Base-by-base conservation (phyloP, 2,113 vertebrate genomes). In the Rhinogobius similis region DNA sequence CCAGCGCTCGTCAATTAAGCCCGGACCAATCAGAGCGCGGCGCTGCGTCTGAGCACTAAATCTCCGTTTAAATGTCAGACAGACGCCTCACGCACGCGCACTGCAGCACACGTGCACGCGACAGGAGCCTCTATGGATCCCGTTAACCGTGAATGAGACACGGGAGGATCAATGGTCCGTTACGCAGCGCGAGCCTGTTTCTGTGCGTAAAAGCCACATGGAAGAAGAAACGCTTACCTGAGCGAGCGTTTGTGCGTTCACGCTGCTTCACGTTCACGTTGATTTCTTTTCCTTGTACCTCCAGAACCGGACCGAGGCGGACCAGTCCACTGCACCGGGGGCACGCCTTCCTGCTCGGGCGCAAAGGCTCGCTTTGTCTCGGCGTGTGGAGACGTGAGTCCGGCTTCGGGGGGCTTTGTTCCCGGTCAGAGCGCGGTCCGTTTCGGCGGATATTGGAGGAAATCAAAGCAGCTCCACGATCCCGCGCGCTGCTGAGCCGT, bases 1-100 rank as follows among this genome's bases (percentile, higher is more conserved):
- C 36, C 24, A 14, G 13, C 23, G 63, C 41, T 55, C 53, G 8
- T 32, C 70, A 76, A 58, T 72, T 73, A 76, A 62, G 36, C 27
- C 24, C 14, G 27, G 10, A 53, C 67, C 77, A 76, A 73, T 76
- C 67, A 73, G 69, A 65, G 52, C 43, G 10, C 59, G 46, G 62
- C 21, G 62, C 61, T 21, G 43, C 18, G 21, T 32, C 14, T 13
- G 20, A 18, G 8, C 24, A 21, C 62, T 56, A 62, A 59, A 77
- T 68, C 64, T 61, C 67, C 27, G 56, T 61, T 58, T 52, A 70
- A 23, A 70, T 24, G 52, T 21, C 8, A 32, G 27, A 29, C 46
- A 46, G 16, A 56, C 24, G 72, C 69, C 67, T 29, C 67, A 24
- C 70, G 26, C 55, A 44, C 65, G 27, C 52, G 24, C 62, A 27